Evolutionary conservation across 1,140 invertebrate genomes (phyloP), one percentile per base, ranked within the genome.

Genomic region (Brachionus asplanchnoidis): DNA sequence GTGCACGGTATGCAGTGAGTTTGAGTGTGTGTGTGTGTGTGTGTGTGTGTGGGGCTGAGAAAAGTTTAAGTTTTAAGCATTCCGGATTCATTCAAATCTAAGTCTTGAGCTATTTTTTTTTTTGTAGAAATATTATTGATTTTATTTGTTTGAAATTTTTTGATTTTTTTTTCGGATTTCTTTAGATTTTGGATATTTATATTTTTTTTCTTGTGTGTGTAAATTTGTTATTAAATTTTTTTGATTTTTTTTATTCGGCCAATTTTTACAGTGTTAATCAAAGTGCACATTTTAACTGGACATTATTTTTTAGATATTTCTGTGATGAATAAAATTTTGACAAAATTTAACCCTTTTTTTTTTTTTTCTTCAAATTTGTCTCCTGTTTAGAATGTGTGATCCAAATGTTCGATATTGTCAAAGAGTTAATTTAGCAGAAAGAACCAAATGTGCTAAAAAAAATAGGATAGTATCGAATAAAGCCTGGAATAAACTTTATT

Each of bases 281-380:
- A 68, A 46, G 70, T 44, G 70, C 70, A 75, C 70, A 75, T 40
- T 14, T 75, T 70, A 14, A 26, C 12, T 28, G 12, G 17, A 12
- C 9, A 42, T 23, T 42, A 40, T 17, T 42, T 32, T 20, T 75
- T 28, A 26, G 14, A 1, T 28, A 5, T 70, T 44, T 75, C 40
- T 75, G 32, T 40, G 44, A 42, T 75, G n/a, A 75, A 75, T 75
- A 75, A 75, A 75, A 75, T 44, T 42, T 73, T 68, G n/a, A 4
- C 14, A 56, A 56, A 56, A 56, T 42, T 42, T 42, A 42, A 42
- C 40, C 9, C 9, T 42, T 42, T 42, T 42, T 42, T 42, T 9
- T 42, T 42, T 42, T 42, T 42, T n/a, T n/a, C n/a, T n/a, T n/a
- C n/a, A n/a, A n/a, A n/a, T n/a, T n/a, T n/a, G n/a, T n/a, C n/a